Conservation (phyloP, 2,888 invertebrate genomes). For the Noctua pronuba region DNA sequence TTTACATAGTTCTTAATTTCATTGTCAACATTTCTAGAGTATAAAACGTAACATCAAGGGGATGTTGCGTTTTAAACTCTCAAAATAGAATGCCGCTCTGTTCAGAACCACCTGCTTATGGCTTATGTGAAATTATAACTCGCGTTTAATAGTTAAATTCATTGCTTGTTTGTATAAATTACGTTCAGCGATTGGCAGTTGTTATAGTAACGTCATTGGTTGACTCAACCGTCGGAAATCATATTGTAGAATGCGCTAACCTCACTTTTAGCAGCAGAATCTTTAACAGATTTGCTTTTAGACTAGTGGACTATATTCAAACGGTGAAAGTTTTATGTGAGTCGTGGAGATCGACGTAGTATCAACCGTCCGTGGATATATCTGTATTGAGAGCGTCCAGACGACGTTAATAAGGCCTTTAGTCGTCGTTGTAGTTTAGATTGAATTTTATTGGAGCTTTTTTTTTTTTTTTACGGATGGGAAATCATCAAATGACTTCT, state of each 20-base stretch:
- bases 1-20: background rate
- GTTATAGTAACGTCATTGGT: background rate
- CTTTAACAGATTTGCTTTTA: background rate
- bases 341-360: background rate
- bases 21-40: background rate
- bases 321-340: background rate
- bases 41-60: background rate
- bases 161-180: conserved; percentile 6
- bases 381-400: background rate
- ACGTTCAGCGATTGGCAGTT: background rate
- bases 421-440: background rate
- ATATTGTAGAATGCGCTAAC: background rate
- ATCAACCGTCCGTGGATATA: background rate
- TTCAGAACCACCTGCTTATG: background rate
- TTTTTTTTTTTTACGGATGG: too few species aligned
- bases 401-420: background rate
- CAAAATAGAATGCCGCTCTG: conserved; percentile 24
- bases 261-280: background rate
- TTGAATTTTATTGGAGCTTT: background rate
- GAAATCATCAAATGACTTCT: too few species aligned
- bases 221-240: background rate
- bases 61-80: background rate
- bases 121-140: background rate
- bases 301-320: background rate
- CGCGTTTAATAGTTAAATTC: background rate